These are phyloP conservation scores for Phylloscopus trochilus DNA, from an alignment of 2,113 vertebrate genomes.

Conservation along the genomic window DNA sequence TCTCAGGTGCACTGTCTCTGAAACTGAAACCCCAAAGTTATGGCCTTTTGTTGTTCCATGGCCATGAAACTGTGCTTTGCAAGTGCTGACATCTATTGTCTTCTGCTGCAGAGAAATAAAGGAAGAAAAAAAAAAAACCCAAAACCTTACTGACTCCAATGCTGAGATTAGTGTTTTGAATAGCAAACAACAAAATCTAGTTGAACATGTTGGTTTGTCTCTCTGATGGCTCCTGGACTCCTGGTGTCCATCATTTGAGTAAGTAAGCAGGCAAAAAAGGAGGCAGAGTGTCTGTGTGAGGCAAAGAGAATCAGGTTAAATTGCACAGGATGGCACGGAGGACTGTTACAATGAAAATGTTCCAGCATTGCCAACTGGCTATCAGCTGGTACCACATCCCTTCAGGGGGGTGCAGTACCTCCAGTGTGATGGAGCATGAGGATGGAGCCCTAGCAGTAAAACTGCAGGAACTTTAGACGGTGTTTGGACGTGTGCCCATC, in stretches of 20 bases:
- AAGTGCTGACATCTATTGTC: not conserved
- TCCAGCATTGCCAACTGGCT: accelerated
- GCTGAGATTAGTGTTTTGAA: no score
- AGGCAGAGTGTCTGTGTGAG: not conserved
- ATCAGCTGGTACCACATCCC: not conserved
- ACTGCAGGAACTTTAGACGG: not conserved
- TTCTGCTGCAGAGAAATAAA: not conserved
- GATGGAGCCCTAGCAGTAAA: not conserved
- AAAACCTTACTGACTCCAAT: not conserved
- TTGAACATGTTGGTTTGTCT: not conserved
- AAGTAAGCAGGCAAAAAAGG: not conserved
- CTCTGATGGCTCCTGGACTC: not conserved
- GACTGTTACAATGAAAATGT: not conserved
- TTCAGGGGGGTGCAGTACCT: not conserved
- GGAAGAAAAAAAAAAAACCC: not conserved
- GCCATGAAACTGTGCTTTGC: not conserved
- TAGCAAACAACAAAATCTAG: no score
- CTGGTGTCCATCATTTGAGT: not conserved
- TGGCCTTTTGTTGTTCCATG: not conserved
- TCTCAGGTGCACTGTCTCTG: not conserved
- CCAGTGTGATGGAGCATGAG: accelerated
- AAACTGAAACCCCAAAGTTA: not conserved
- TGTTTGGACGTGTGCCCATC: not conserved
- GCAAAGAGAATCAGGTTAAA: not conserved
- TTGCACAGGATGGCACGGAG: not conserved